Evolutionary conservation across 2,797 vertebrate species (phyloP), one percentile per base, ranked within the genome.

Genomic region (Cossypha caffra): DNA sequence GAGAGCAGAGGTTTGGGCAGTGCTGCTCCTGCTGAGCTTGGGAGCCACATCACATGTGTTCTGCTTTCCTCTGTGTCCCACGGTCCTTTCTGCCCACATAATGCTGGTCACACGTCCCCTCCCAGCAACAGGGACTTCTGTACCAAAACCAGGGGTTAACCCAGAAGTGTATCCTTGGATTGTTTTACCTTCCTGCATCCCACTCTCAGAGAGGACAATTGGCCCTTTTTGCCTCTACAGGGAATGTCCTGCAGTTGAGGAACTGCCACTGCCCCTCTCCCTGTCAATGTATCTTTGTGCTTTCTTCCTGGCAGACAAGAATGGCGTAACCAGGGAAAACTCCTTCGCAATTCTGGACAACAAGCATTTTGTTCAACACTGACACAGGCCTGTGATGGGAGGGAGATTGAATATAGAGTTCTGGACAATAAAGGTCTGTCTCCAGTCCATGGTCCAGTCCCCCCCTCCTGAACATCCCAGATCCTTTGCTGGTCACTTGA

Each of bases 211-310:
- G 28, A 48, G 33, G 57, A 91, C 89, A 96, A 73, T 47, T 26
- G 89, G n/a, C 37, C 68, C 79, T 95, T 96, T 92, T 26, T 94
- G 61, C 48, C 38, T 37, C 54, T 79, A 21, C 58, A 58, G 54
- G 28, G 88, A 79, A 48, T 2, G 5, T 64, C 23, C 1, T 45
- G 33, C 66, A 66, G 38, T 26, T 61, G 59, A 78, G 57, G 52
- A 54, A 52, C 87, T 93, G 48, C 74, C 42, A 8, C 43, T 84
- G 50, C 47, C 79, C 74, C 67, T 68, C 50, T 91, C 71, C 85
- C 19, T 18, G 43, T 90, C 94, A 97, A 96, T 96, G 57, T 75
- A 78, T 92, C 92, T 91, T 95, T 96, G 94, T 97, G 55, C 57
- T 95, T 69, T 59, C 69, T 74, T 72, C 59, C 80, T 23, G 35